Evolutionary conservation across 2,113 vertebrate species (phyloP).

Genomic region (Silurus asotus): DNA sequence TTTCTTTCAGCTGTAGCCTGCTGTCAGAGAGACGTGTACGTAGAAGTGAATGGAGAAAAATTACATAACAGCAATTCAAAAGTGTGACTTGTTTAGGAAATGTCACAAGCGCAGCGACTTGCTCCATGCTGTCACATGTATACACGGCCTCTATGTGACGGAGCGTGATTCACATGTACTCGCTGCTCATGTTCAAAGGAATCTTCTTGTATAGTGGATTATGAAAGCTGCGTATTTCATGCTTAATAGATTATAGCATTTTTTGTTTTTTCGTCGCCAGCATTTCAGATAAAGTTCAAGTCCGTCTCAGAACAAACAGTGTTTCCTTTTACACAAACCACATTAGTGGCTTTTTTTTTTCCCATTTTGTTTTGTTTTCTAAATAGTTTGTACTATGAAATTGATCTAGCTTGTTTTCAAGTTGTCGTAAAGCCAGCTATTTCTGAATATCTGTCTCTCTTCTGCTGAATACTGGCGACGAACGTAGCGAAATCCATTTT

Average conservation of each 20-base stretch:
- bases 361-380: neutral
- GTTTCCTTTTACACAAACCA: neutral
- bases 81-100: slow-evolving; percentile 34
- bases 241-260: neutral
- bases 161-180: neutral
- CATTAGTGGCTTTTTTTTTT: neutral
- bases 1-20: slow-evolving; percentile 12
- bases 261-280: neutral
- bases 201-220: neutral
- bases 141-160: slow-evolving; percentile 11
- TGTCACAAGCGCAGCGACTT: slow-evolving; percentile 31
- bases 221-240: neutral
- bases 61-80: slow-evolving; percentile 31
- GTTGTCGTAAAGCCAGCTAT: neutral
- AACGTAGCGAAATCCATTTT: slow-evolving; percentile 6
- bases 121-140: slow-evolving; percentile 25
- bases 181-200: neutral
- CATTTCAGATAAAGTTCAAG: neutral
- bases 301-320: neutral
- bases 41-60: slow-evolving; percentile 32
- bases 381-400: neutral
- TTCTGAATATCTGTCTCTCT: slow-evolving; percentile 6
- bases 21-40: neutral
- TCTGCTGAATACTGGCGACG: slow-evolving; percentile 9
- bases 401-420: neutral